Evolutionary conservation across 2,888 invertebrate species (phyloP), one percentile per base, ranked within the genome.

Genomic region (Cylindroiulus punctatus): DNA sequence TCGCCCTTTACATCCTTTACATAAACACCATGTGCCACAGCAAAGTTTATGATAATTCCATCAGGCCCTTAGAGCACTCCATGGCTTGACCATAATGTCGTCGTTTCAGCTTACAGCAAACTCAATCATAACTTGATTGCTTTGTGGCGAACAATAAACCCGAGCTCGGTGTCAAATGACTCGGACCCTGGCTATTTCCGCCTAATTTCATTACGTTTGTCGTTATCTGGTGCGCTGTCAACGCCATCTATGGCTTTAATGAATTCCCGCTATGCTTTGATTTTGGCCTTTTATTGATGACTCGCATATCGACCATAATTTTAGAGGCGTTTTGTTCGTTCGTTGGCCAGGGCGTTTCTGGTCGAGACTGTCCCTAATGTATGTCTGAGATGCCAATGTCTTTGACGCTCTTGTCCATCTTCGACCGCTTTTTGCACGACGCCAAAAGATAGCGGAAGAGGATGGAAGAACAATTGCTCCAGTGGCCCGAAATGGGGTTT

Each of bases 111-210:
- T 12, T 12, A 30, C 30, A 2, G 76, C 30, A 76, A 76, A 76
- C 30, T 76, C 76, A 76, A 76, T 76, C 76, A 30, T 76, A 76
- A 76, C 76, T 76, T 57, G 57, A 57, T 57, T 57, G n/a, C n/a
- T 7, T 57, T 57, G n/a, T 57, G 57, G 57, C 30, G 65, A 65
- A 65, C 26, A 65, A 65, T 65, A 65, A 65, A 65, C 65, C 26
- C 30, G 14, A 30, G 30, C 30, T 17, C 1, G 76, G 30, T 65
- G 26, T 65, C 65, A 65, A 65, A 65, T 65, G 65, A 65, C 65
- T 65, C 65, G 10, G 1, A 26, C 22, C 22, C 12, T 65, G 65
- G 47, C 17, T 26, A 65, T 65, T 65, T 65, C 26, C 65, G 65
- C 76, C 32, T 76, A 76, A 76, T 76, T 76, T 76, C 76, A 76